These are phyloP conservation scores for Zaprionus bogoriensis DNA, from an alignment of 2,888 invertebrate species.

Conservation along the genomic window DNA sequence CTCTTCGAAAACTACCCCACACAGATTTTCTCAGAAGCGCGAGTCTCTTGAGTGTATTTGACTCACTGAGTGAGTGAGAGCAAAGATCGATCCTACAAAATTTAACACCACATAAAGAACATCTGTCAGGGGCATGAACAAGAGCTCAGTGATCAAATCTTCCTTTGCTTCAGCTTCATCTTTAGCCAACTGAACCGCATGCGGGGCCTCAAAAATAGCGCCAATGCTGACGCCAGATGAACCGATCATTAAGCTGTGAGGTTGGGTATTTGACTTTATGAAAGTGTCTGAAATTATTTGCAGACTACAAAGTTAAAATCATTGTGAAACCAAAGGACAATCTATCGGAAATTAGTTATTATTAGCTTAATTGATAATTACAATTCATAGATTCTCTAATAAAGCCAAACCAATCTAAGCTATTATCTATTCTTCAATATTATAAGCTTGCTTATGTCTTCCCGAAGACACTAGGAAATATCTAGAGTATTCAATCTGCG, in stretches of 20 bases:
- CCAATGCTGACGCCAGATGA: constrained; percentile 40
- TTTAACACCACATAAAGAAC: constrained; percentile 57
- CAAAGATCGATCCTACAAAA: constrained; percentile 35
- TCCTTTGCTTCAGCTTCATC: constrained; percentile 7
- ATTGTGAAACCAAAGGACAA: too few relatives aligned
- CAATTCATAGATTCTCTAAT: too few relatives aligned
- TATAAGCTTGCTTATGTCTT: too few relatives aligned
- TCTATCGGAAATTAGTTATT: too few relatives aligned
- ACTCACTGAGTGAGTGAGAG: constrained; percentile 28
- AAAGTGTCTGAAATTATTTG: not conserved
- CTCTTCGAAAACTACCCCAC: constrained; percentile 43
- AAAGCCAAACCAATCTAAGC: too few relatives aligned
- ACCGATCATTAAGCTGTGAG: constrained; percentile 19
- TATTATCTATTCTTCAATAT: too few relatives aligned
- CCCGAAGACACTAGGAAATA: too few relatives aligned
- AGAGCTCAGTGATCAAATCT: constrained; percentile 8
- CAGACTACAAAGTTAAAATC: not conserved
- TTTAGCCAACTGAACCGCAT: constrained; percentile 45
- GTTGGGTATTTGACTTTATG: not conserved
- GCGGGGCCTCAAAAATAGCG: constrained; percentile 53
- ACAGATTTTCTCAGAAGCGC: constrained; percentile 52
- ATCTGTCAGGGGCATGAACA: constrained; percentile 43
- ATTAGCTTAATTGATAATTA: too few relatives aligned
- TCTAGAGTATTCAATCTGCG: constrained; percentile 17
- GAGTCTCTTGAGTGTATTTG: constrained; percentile 19